Base-by-base conservation (phyloP, 2,797 vertebrate genomes). In the Lindbergichthys nudifrons region DNA sequence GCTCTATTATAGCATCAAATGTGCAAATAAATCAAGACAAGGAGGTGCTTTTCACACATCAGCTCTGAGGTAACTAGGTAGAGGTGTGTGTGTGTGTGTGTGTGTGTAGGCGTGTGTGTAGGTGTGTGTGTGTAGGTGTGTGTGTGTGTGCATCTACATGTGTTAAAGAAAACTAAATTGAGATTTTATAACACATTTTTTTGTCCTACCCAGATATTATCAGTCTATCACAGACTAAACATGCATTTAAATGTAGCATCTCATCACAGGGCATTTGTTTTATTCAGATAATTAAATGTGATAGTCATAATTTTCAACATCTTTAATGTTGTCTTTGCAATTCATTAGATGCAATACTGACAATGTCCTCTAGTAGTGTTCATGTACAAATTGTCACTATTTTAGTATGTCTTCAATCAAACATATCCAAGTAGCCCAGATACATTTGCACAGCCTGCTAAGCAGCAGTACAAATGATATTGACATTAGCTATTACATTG, bases 41-140 rank as follows among this genome's bases (percentile, higher is more conserved):
- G 23, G 54, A 80, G 65, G 77, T 66, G 80, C 50, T 82, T 52
- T 89, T 91, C 88, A 86, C 90, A 90, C 83, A 75, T 83, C 57
- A 72, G 73, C 67, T 81, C 69, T 75, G 71, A 80, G 68, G 74
- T 83, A 84, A 86, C 67, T 3, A 36, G 54, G 10, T 19, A 45
- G 7, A 63, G 66, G 59, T 30, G 30, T 39, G 10, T 64, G 65
- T 46, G 39, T 48, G 30, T 30, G 10, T 70, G 39, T 39, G 43
- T 9, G 46, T 8, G n/a, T 30, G 52, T 11, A n/a, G n/a, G 18
- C 30, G 16, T 58, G 21, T 21, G 21, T 21, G 21, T 21, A 2
- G 2, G 51, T 9, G 58, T 67, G 48, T 43, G 19, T 46, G 12
- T 54, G 64, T 42, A 21, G 53, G 30, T 21, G 8, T 54, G 19